Evolutionary conservation across 2,888 invertebrate species (phyloP).

Genomic region (Eugnorisma glareosa): DNA sequence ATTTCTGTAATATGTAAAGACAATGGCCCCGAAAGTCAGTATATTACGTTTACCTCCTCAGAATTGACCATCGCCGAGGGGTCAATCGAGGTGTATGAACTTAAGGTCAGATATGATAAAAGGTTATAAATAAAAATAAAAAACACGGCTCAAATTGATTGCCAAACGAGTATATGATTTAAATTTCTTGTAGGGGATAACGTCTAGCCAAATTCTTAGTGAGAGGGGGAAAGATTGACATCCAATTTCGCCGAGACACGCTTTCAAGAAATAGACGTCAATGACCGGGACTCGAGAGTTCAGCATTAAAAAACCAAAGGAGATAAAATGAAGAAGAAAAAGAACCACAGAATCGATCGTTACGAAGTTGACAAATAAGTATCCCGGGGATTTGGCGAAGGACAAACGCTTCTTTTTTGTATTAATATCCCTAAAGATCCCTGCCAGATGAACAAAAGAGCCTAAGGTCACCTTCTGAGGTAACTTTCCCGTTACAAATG

Average conservation of each 20-base stretch:
- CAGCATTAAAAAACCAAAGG: background rate
- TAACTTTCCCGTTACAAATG: too few relatives aligned
- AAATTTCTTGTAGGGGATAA: conserved; percentile 2
- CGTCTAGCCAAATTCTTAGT: conserved; percentile 31
- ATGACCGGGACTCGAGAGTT: conserved; percentile 26
- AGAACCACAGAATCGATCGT: background rate
- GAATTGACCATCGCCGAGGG: conserved; percentile 1
- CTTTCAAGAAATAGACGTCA: conserved; percentile 28
- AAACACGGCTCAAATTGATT: conserved; percentile 30
- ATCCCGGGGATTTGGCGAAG: background rate
- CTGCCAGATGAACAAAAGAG: background rate
- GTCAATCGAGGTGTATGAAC: conserved; percentile 49
- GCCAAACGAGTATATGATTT: conserved; percentile 18
- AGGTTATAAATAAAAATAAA: conserved; percentile 4
- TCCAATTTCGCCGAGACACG: conserved; percentile 39
- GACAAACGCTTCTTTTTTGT: background rate
- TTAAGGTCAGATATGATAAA: conserved; percentile 49
- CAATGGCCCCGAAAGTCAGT: background rate
- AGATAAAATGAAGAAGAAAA: background rate
- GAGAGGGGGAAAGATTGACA: background rate
- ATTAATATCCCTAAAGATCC: background rate
- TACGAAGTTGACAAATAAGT: background rate
- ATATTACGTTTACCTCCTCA: conserved; percentile 9
- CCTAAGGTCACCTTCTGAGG: background rate
- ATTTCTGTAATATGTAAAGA: background rate